Conservation (phyloP, 2,888 invertebrate species). For the Pterostichus madidus region DNA sequence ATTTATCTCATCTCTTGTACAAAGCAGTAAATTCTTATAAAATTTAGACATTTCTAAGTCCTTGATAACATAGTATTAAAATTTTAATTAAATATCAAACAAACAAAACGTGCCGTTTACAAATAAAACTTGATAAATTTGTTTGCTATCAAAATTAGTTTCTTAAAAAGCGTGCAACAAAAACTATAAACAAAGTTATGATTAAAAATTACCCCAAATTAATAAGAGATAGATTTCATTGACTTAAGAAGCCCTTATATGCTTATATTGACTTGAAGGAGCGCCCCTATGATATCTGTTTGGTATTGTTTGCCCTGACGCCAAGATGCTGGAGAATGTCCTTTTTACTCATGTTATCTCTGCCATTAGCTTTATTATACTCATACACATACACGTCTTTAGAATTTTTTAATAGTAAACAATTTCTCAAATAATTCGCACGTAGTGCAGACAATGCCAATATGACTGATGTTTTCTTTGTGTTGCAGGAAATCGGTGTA, state of each 20-base stretch:
- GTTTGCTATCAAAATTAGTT: too few species aligned
- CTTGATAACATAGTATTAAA: slow-evolving; percentile 5
- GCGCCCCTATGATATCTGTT: slow-evolving; percentile 42
- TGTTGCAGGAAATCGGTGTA: slow-evolving; percentile 88
- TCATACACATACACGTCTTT: not conserved
- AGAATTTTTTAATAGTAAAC: not conserved
- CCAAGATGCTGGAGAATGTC: slow-evolving; percentile 47
- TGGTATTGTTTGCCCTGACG: slow-evolving; percentile 23
- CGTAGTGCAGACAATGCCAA: not conserved
- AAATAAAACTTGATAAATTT: not conserved
- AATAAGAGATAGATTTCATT: slow-evolving; percentile 36
- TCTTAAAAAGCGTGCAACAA: not conserved
- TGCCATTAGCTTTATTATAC: not conserved
- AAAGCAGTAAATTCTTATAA: slow-evolving; percentile 3
- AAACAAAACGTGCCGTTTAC: slow-evolving; percentile 14
- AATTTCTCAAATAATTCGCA: not conserved
- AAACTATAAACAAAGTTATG: too few species aligned
- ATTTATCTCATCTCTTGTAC: slow-evolving; percentile 24
- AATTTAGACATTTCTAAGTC: slow-evolving; percentile 13
- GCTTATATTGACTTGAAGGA: slow-evolving; percentile 56
- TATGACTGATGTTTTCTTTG: slow-evolving; percentile 69
- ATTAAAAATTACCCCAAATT: not conserved
- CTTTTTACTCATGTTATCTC: slow-evolving; percentile 12
- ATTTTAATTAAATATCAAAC: not conserved
- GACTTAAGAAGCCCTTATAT: slow-evolving; percentile 2